Evolutionary conservation across 1,140 invertebrate genomes (phyloP), one percentile per base, ranked within the genome.

Genomic region (Heliconius himera): DNA sequence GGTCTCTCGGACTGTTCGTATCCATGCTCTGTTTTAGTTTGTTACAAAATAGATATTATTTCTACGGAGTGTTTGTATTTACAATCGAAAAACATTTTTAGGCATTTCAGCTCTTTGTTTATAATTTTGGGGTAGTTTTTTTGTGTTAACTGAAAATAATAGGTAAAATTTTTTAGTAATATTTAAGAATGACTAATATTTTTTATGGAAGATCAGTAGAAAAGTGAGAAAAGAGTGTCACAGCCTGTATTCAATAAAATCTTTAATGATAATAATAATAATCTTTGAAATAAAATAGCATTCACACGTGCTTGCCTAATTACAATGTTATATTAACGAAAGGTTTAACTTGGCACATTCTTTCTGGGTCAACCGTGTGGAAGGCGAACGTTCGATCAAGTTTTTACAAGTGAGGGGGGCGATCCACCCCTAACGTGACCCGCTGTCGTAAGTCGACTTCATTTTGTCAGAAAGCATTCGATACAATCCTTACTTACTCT

Each of bases 341-440:
- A 76, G 36, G 16, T 41, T 66, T 66, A 70, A 70, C 38, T 76
- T 11, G 38, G 60, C 60, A 66, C 20, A 76, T 26, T 46, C 60
- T 76, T 76, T 76, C 74, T 76, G 74, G 74, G 74, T 76, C 74
- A 76, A 70, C 60, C 60, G 60, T 70, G 74, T 76, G 74, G 74
- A 70, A 76, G 74, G 74, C 60, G 74, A 76, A 76, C 29, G 74
- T 76, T 76, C 74, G 74, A 76, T 76, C 74, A 76, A 76, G 74
- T 70, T 70, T 70, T 76, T 76, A 76, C 74, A 70, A 76, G 74
- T 46, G 60, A n/a, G 60, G 74, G 74, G 20, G 74, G 60, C 38
- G 56, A 46, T 76, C 74, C 22, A 33, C 74, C 74, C 74, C 60
- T 66, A 26, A 76, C 74, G 74, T 76, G 74, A 76, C 74, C 74